Evolutionary conservation across 2,888 invertebrate genomes (phyloP).

Genomic region (Luperina testacea): DNA sequence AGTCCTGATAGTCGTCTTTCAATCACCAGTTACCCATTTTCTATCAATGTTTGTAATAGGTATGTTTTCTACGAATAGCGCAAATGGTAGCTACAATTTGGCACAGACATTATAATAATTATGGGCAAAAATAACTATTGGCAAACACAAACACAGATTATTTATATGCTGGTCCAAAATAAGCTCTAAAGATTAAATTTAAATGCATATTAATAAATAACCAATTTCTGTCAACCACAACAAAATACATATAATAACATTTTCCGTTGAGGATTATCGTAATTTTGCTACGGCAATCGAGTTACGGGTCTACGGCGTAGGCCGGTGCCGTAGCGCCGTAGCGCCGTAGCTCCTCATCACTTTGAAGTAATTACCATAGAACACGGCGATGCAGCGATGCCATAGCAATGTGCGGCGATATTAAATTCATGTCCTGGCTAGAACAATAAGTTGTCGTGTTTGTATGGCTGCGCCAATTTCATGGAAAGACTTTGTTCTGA

Average conservation of each 20-base stretch:
- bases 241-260: slow-evolving; percentile 7
- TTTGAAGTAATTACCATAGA: slow-evolving; percentile 41
- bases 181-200: background rate
- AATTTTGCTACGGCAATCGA: slow-evolving; percentile 21
- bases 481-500: slow-evolving; percentile 42
- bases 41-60: background rate
- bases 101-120: background rate
- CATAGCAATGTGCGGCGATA: slow-evolving; percentile 45
- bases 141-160: background rate
- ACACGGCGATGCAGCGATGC: slow-evolving; percentile 34
- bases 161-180: background rate
- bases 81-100: background rate
- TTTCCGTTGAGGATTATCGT: background rate
- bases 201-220: background rate
- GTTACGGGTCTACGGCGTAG: slow-evolving; percentile 45
- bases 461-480: slow-evolving; percentile 49
- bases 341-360: slow-evolving; percentile 28
- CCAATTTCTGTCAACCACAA: background rate
- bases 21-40: background rate
- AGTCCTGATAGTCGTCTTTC: background rate
- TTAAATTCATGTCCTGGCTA: slow-evolving; percentile 53
- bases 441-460: slow-evolving; percentile 53
- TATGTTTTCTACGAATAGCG: background rate
- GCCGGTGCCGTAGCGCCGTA: slow-evolving; percentile 23
- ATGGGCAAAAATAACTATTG: background rate